Base-by-base conservation (phyloP, 2,113 vertebrate genomes). In the Tursiops truncatus region DNA sequence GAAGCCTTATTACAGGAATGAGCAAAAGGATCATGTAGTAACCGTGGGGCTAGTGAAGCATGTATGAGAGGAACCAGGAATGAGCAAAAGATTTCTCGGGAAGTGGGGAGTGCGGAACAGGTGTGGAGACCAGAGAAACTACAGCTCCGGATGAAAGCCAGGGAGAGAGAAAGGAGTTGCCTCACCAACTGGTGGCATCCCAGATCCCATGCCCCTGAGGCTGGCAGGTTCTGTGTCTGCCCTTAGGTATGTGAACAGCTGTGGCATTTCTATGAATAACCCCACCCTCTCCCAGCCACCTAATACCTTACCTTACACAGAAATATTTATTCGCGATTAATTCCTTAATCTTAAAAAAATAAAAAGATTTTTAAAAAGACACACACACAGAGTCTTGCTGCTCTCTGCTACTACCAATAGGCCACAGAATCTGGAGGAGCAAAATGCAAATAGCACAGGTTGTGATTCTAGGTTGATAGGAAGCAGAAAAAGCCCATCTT, bases 301-400 rank as follows among this genome's bases (percentile, higher is more conserved):
- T 53, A 68, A 47, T 70, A 58, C 56, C 70, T 65, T 80, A n/a
- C n/a, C 53, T 95, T 80, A 71, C 38, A 53, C 50, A 77, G 44
- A n/a, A 84, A 53, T 88, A 67, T 74, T 87, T 87, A 82, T 20
- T 76, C 44, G 17, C 41, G 15, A 81, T 89, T 58, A 85, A 70
- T 89, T 85, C 10, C 50, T 81, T 86, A 80, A 36, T 81, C 73
- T 94, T 85, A 28, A 33, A 67, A 87, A 91, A 62, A 70, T 93
- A 88, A 28, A 26, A 41, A 36, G 28, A 3, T 84, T 94, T 71
- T 12, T 33, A 13, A 44, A 71, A 82, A 77, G 17, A 56, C 17
- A 20, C 53, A 91, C n/a, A 89, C n/a, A 56, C 18, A 68, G 25
- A 76, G 15, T 56, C 56, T 85, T 87, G 12, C 53, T 86, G 33